A percentile compares a stretch with the other conserved stretches of the same genome.
Conservation (phyloP, 2,113 vertebrate species). For the Phyllostomus hastatus region DNA sequence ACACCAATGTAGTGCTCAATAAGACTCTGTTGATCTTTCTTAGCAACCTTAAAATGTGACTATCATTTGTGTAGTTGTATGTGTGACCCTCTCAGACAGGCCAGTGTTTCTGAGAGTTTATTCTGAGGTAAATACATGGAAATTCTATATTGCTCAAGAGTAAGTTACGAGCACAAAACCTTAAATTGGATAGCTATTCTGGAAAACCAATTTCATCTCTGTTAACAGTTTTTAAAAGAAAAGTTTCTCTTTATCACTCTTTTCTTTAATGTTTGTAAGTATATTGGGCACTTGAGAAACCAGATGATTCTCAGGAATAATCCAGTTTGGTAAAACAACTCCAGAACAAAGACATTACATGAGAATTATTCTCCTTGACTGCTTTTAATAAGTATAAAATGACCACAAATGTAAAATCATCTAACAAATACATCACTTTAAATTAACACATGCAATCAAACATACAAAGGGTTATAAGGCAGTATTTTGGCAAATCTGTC, state of each 20-base stretch:
- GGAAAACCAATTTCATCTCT: background rate
- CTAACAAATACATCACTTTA: background rate
- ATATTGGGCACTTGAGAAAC: background rate
- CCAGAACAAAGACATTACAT: background rate
- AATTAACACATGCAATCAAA: background rate
- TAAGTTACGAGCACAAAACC: background rate
- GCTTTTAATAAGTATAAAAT: background rate
- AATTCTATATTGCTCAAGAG: background rate
- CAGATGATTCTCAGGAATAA: slow-evolving; percentile 15
- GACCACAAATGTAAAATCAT: background rate
- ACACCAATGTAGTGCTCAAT: background rate
- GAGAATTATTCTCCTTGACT: background rate
- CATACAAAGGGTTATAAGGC: background rate
- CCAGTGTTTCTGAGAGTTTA: background rate
- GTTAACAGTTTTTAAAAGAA: background rate
- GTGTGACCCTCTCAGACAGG: background rate
- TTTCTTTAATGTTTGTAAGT: background rate
- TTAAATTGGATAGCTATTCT: background rate
- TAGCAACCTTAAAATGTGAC: background rate
- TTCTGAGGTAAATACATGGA: background rate
- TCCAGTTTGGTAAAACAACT: background rate
- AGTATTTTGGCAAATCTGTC: background rate
- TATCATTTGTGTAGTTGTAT: background rate
- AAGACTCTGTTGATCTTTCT: background rate
- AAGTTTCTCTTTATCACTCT: background rate